Evolutionary conservation across 2,888 invertebrate genomes (phyloP), one percentile per base, ranked within the genome.

Genomic region (Gymnoscelis rufifasciata): DNA sequence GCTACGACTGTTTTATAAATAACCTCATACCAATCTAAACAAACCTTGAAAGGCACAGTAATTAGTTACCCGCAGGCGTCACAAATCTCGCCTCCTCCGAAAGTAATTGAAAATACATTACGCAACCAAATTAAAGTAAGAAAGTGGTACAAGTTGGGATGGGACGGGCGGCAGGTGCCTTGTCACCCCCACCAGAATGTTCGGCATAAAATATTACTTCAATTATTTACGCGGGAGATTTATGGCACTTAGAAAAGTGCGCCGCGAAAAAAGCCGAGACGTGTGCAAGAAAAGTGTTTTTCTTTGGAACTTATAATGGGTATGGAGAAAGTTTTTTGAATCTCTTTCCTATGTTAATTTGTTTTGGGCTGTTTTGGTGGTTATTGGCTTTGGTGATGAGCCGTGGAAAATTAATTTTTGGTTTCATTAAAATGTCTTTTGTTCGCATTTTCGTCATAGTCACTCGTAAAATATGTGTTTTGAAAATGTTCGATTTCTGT

Each of bases 191-290:
- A 80, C 78, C 73, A 82, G 84, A 86, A 88, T 87, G 87, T 86
- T 88, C 83, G 88, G 88, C 88, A 88, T 89, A 89, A 89, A 89
- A 89, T 89, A 89, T 89, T 84, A 89, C 88, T 89, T 89, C 89
- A 89, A 89, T 89, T 89, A 89, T 89, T 89, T 89, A 88, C 87
- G 83, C 81, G 83, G 78, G 71, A 88, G 88, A 88, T 88, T 88
- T 88, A 88, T 88, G 46, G 83, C 77, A 84, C 87, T 88, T 88
- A 84, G 86, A 86, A 84, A 88, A 88, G 84, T 86, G 87, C 84
- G 87, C 87, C 70, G 78, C 78, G 86, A 84, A 88, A 88, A 87
- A 87, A 84, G 76, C 74, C 77, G 72, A 78, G 82, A 84, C 87
- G 87, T 87, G 87, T 87, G 88, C 86, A 78, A 77, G 83, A 81